Evolutionary conservation across 37 sponge, comb jelly and placozoan genomes (phyloP).

Genomic region (Hexactinellida sp.): DNA sequence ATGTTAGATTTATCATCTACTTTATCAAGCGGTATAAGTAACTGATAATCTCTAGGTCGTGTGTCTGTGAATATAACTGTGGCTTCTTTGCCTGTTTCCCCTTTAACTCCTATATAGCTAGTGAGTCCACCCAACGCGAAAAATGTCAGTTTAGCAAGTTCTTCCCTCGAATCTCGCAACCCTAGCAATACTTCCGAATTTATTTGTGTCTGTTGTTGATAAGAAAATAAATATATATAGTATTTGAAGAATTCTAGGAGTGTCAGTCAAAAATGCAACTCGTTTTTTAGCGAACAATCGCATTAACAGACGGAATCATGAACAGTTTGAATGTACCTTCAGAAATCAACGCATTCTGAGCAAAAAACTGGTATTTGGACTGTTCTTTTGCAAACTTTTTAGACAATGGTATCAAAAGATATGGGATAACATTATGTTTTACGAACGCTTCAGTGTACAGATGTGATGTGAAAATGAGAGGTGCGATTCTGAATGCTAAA

Average conservation of each 20-base stretch:
- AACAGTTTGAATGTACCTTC: background rate
- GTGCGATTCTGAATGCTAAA: background rate
- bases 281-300: background rate
- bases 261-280: background rate
- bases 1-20: background rate
- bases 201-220: background rate
- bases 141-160: conserved; percentile 3
- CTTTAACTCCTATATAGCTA: background rate
- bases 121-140: background rate
- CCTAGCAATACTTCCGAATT: background rate
- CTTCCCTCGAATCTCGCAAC: background rate
- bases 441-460: background rate
- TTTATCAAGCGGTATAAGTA: background rate
- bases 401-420: background rate
- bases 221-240: background rate
- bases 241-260: background rate
- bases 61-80: background rate
- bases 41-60: background rate
- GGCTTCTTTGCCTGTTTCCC: background rate
- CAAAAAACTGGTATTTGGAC: background rate
- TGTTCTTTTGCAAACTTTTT: background rate
- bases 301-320: background rate
- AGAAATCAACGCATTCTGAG: background rate
- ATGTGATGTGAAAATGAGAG: background rate
- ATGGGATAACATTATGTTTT: background rate